Evolutionary conservation across 2,888 invertebrate species (phyloP), one percentile per base, ranked within the genome.

Genomic region (Lepidochrysops patricia): DNA sequence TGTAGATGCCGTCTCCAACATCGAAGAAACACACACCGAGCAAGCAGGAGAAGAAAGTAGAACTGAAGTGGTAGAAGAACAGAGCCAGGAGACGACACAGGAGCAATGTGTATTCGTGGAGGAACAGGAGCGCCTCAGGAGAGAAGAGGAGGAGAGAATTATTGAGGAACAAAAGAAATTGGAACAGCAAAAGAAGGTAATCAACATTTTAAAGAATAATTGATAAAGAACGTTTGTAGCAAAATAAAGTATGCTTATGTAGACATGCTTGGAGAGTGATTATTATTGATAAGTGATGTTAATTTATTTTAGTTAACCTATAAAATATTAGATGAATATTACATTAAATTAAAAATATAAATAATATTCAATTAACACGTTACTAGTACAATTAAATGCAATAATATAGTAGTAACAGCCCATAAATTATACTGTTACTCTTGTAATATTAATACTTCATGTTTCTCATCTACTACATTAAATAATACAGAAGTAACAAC

Each of bases 171-270:
- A 82, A 62, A 74, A 72, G 13, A 79, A 70, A 58, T 71, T 73
- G 25, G 82, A 83, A 54, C 81, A 84, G 35, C 77, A 83, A 63
- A 82, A 79, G 61, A 85, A 84, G 81, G 86, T 88, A 66, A 54
- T 73, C 57, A 3, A 13, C 57, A 34, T 63, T 52, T 13, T 57
- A 50, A 19, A 12, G 9, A 19, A 43, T 9, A 43, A 2, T 7
- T 6, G 2, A 43, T 13, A 35, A 5, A 1, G 5, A 7, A 13
- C 35, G 13, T 35, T n/a, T 13, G 13, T 35, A 35, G 1, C 13
- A n/a, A 3, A 35, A 35, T n/a, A 2, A 35, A 35, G 35, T 13
- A 13, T 13, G 35, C 35, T 1, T n/a, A 35, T n/a, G 12, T n/a
- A 4, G 12, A 35, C 13, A 13, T n/a, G 13, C 0, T 2, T 35